Evolutionary conservation across 2,888 invertebrate genomes (phyloP).

Genomic region (Proisotoma minuta): DNA sequence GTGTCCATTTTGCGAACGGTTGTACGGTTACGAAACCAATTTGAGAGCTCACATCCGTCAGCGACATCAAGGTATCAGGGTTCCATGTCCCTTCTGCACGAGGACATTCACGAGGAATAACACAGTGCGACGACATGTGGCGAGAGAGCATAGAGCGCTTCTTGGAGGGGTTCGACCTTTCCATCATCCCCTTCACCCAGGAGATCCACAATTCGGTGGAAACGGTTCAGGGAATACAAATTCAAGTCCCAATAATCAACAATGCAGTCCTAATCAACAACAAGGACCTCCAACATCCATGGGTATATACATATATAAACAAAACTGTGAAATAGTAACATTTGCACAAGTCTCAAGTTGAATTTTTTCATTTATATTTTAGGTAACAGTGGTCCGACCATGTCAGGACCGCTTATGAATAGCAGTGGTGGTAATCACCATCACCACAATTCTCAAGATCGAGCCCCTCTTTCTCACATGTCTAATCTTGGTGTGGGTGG

Average conservation of each 20-base stretch:
- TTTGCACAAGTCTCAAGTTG: no score
- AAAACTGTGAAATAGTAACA: neutral
- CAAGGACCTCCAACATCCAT: constrained; percentile 38
- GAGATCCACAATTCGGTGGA: constrained; percentile 37
- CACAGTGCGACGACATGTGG: constrained; percentile 84
- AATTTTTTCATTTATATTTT: no score
- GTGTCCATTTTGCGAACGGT: constrained; percentile 85
- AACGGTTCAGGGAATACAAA: constrained; percentile 37
- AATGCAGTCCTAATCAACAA: constrained; percentile 45
- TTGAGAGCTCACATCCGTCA: constrained; percentile 84
- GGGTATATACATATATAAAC: constrained; percentile 3
- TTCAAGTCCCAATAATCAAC: neutral
- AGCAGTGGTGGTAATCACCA: constrained; percentile 38
- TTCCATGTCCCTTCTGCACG: constrained; percentile 84
- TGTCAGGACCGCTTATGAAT: constrained; percentile 36
- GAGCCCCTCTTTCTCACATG: constrained; percentile 27
- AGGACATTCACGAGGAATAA: constrained; percentile 89
- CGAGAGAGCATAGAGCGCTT: constrained; percentile 60
- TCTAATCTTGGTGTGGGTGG: constrained; percentile 42
- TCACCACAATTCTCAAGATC: constrained; percentile 26
- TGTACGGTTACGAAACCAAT: constrained; percentile 90
- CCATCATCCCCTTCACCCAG: constrained; percentile 45
- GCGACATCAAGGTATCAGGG: constrained; percentile 85
- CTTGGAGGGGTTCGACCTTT: constrained; percentile 45
- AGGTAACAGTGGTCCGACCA: constrained; percentile 32